phyloP scores from a whole-genome alignment of 2,888 invertebrate genomes.

The Drosophila neutralis region DNA sequence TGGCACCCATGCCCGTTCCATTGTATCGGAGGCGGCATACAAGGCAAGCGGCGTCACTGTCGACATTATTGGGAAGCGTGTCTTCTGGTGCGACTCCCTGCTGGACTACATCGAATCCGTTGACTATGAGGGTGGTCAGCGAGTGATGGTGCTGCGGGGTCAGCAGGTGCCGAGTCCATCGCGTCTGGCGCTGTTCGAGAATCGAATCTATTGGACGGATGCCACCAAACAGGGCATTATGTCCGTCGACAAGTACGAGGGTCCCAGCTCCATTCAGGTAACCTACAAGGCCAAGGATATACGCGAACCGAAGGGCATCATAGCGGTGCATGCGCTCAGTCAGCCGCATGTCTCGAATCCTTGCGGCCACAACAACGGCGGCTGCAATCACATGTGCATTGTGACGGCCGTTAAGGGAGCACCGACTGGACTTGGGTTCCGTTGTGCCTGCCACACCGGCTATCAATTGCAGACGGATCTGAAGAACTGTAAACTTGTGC shows the following conservation, averaged over 20 bases:
- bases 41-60: slow-evolving; percentile 96
- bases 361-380: slow-evolving; percentile 94
- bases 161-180: slow-evolving; percentile 94
- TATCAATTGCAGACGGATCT: slow-evolving; percentile 91
- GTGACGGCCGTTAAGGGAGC: slow-evolving; percentile 90
- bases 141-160: slow-evolving; percentile 92
- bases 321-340: slow-evolving; percentile 91
- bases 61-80: slow-evolving; percentile 94
- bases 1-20: slow-evolving; percentile 92
- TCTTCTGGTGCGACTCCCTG: slow-evolving; percentile 98
- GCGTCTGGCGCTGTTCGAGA: slow-evolving; percentile 93
- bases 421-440: slow-evolving; percentile 90
- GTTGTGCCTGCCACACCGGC: slow-evolving; percentile 96
- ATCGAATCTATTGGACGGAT: slow-evolving; percentile 95
- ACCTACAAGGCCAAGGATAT: slow-evolving; percentile 93
- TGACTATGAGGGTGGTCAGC: slow-evolving; percentile 94
- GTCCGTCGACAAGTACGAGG: slow-evolving; percentile 94
- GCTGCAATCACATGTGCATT: slow-evolving; percentile 97
- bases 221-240: slow-evolving; percentile 95
- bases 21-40: slow-evolving; percentile 96
- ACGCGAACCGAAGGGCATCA: slow-evolving; percentile 92
- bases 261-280: slow-evolving; percentile 91
- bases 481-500: slow-evolving; percentile 91
- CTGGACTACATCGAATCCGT: slow-evolving; percentile 98
- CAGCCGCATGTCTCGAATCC: slow-evolving; percentile 92